Percentiles rank a stretch among this genome's conserved stretches.
These are phyloP conservation scores for Aplysina aerophoba DNA, from an alignment of 37 sponge, comb jelly and placozoan genomes.

Conservation along the genomic window DNA sequence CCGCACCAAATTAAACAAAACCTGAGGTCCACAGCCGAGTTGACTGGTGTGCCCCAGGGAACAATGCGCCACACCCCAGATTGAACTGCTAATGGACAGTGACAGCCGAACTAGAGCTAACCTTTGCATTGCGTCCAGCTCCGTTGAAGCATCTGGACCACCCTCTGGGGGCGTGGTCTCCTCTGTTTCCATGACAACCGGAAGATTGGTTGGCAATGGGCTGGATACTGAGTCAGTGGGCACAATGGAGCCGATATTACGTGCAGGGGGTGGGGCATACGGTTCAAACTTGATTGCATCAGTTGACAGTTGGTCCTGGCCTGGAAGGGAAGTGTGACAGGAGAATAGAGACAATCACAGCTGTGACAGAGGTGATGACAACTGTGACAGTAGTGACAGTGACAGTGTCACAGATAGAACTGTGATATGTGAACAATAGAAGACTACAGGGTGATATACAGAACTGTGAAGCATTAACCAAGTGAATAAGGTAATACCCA, in stretches of 20 bases:
- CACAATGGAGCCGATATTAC: not conserved
- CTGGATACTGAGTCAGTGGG: too few species aligned
- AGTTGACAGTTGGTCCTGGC: not conserved
- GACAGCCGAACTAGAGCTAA: too few species aligned
- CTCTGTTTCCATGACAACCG: constrained; percentile 3
- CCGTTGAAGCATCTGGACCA: not conserved
- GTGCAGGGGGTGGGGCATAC: constrained; percentile 45
- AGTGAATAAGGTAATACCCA: too few species aligned
- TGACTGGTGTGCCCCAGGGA: too few species aligned
- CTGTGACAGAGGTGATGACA: not conserved
- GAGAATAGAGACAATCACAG: not conserved
- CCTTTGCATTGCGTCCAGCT: too few species aligned
- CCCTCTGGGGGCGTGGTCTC: not conserved
- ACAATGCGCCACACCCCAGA: too few species aligned
- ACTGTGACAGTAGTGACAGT: not conserved
- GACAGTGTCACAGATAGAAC: not conserved
- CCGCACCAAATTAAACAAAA: too few species aligned
- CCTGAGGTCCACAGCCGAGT: too few species aligned
- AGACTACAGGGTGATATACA: too few species aligned
- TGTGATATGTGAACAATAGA: not conserved
- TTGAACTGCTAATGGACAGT: too few species aligned
- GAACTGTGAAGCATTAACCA: too few species aligned
- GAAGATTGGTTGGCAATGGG: not conserved
- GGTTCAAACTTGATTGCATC: constrained; percentile 39
- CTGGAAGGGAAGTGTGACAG: not conserved